Evolutionary conservation across 1,140 invertebrate genomes (phyloP).

Genomic region (Chelonus insularis): DNA sequence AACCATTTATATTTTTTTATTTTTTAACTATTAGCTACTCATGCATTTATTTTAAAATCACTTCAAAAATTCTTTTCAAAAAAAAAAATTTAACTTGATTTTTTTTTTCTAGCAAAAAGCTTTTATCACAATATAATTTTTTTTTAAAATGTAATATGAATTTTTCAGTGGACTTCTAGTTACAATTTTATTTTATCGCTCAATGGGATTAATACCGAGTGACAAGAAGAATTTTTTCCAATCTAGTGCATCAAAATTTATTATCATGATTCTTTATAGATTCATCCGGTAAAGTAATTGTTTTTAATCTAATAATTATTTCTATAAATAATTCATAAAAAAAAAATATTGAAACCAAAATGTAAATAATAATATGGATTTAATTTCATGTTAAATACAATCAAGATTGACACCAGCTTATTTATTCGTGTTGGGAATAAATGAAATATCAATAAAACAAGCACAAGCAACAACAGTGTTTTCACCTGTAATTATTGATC

Average conservation of each 20-base stretch:
- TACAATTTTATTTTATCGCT: conserved; percentile 72
- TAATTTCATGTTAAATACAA: background rate
- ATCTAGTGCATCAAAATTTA: conserved; percentile 58
- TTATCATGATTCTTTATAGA: conserved; percentile 67
- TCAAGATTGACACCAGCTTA: conserved; percentile 77
- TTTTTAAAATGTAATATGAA: background rate
- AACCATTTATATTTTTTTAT: conserved; percentile 4
- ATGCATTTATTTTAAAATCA: no score
- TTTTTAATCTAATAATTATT: background rate
- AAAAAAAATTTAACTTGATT: background rate
- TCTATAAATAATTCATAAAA: background rate
- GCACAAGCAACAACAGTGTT: conserved; percentile 69
- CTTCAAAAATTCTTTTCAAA: background rate
- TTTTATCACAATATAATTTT: no score
- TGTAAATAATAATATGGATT: background rate
- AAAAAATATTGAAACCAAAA: no score
- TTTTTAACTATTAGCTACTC: conserved; percentile 5
- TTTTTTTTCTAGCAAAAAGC: no score
- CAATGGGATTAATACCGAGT: conserved; percentile 57
- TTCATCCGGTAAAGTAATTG: conserved; percentile 61
- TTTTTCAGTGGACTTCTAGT: conserved; percentile 71
- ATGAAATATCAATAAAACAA: conserved; percentile 71
- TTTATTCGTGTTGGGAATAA: conserved; percentile 75
- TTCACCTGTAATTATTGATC: conserved; percentile 72
- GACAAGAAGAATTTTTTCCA: conserved; percentile 50